Evolutionary conservation across 1,140 invertebrate species (phyloP), one percentile per base, ranked within the genome.

Genomic region (Pseudomyrmex dendroicus): DNA sequence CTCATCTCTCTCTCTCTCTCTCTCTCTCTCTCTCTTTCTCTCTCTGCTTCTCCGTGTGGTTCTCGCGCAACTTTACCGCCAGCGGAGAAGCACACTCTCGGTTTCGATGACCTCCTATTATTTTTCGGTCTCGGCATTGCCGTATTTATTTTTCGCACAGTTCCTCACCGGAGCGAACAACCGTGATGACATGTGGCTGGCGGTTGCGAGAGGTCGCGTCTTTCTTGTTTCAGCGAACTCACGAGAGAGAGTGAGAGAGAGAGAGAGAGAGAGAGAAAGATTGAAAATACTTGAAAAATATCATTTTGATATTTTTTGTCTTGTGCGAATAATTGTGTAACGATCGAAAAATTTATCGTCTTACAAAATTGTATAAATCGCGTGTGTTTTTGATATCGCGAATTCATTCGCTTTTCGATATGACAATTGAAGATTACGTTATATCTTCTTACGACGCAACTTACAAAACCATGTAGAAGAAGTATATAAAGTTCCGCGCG

Each of bases 31-130:
- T 25, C 25, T 25, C 25, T 25, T 4, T 35, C 0, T 35, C 7
- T 35, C 35, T 35, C 5, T 35, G 2, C 25, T 25, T 15, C 13
- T 17, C 44, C 20, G 17, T 56, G 66, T 25, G 48, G 35, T 54
- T 86, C 67, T 87, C 66, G 17, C 64, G 61, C 48, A 64, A 54
- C 54, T 57, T 63, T 61, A 64, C 61, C 44, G 54, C 62, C 52
- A 10, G 56, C 35, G 44, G 44, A 77, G 52, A 20, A 72, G 25
- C 50, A 20, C 50, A 70, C 78, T 86, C 73, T 87, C 85, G 52
- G 59, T 84, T 70, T 70, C 62, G 62, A 66, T 50, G 50, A 86
- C 82, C 86, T 67, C 35, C 62, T 76, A 84, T 87, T 83, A 88
- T 62, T 83, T 80, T 54, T 85, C 67, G 56, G 46, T 80, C 82